A percentile compares a stretch with the other conserved stretches of the same genome.
Conservation (phyloP, 2,113 vertebrate genomes). For the Todiramphus saurophagus region DNA sequence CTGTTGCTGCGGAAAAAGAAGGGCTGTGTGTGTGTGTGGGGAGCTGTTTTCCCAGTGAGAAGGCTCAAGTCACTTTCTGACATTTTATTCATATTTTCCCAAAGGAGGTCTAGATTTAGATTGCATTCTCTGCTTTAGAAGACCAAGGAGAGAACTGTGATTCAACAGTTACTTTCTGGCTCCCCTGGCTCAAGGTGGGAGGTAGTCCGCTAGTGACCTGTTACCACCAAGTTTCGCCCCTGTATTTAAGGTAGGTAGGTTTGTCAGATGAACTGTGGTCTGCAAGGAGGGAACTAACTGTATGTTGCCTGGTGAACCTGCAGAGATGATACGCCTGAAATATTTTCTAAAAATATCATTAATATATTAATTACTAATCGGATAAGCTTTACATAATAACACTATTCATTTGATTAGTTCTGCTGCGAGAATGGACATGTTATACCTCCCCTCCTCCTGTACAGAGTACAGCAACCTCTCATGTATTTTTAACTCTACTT, state of each 20-base stretch:
- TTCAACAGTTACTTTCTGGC: neutral
- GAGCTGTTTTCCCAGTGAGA: neutral
- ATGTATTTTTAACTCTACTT: neutral
- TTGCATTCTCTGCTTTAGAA: neutral
- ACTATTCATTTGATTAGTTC: neutral
- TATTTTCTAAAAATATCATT: neutral
- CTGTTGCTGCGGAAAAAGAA: neutral
- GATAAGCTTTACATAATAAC: neutral
- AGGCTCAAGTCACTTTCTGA: neutral
- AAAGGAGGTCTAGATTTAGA: neutral
- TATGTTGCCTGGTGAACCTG: neutral
- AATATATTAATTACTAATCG: neutral
- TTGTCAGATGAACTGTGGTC: neutral
- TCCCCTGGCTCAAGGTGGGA: conserved; percentile 40
- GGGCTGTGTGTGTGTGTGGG: neutral
- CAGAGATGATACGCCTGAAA: neutral
- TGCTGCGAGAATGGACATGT: neutral
- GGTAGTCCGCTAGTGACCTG: neutral
- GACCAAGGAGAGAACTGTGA: neutral
- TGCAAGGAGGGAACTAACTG: neutral
- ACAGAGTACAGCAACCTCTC: neutral
- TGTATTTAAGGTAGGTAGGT: neutral
- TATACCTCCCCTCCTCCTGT: neutral
- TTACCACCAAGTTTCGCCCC: neutral
- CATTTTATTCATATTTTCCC: conserved; percentile 14